These are phyloP conservation scores for Sebastes vulpes DNA, from an alignment of 2,797 vertebrate species.

Conservation along the genomic window DNA sequence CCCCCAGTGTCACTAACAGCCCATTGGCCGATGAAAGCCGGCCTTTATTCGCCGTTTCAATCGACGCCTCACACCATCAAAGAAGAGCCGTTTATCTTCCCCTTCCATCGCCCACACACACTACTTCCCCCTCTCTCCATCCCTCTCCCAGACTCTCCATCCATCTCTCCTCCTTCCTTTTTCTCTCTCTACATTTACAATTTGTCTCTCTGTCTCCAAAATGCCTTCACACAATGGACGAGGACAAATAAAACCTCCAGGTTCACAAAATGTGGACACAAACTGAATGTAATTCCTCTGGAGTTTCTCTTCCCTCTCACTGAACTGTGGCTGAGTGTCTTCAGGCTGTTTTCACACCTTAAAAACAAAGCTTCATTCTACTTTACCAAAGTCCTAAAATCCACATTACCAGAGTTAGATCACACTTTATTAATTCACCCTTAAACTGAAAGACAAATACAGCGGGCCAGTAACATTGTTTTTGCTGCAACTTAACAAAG, in stretches of 20 bases:
- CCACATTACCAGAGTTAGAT: not conserved
- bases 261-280: not conserved
- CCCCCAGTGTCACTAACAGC: slow-evolving; percentile 78
- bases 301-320: not conserved
- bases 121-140: slow-evolving; percentile 29
- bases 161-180: slow-evolving; percentile 20
- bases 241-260: not conserved
- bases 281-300: not conserved
- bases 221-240: not conserved
- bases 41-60: slow-evolving; percentile 80
- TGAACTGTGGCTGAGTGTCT: not conserved
- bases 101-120: slow-evolving; percentile 41
- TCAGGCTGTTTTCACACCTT: not conserved
- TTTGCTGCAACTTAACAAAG: not conserved
- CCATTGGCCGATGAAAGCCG: slow-evolving; percentile 83
- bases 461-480: not conserved
- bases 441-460: too few relatives aligned
- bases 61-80: slow-evolving; percentile 75
- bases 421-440: too few relatives aligned
- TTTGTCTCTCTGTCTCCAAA: slow-evolving; percentile 35
- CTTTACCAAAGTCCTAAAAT: not conserved
- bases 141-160: slow-evolving; percentile 25
- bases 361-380: not conserved
- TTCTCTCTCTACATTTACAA: slow-evolving; percentile 17
- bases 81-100: slow-evolving; percentile 72